phyloP scores from a whole-genome alignment of 1,140 invertebrate genomes.

The Penaeus vannamei region DNA sequence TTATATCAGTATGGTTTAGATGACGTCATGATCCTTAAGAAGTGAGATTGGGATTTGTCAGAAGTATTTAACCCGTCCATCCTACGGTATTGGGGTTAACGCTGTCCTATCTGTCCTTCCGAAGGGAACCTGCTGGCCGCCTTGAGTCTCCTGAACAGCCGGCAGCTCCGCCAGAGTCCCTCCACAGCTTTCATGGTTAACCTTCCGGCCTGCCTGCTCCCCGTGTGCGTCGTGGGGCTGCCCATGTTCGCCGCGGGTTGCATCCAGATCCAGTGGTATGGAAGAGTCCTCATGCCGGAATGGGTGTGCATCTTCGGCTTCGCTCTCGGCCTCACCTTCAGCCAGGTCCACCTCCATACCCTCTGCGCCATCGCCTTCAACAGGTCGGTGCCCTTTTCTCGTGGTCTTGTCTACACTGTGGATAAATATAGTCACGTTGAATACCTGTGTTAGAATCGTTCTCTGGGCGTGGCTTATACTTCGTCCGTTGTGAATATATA shows the following conservation, averaged over 20 bases:
- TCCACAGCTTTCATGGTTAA: constrained; percentile 65
- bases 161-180: constrained; percentile 36
- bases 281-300: constrained; percentile 5
- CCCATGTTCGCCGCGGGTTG: constrained; percentile 40
- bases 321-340: constrained; percentile 49
- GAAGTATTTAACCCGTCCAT: too few species aligned
- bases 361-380: constrained; percentile 62
- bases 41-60: too few species aligned
- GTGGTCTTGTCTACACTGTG: not conserved
- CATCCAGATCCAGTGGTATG: constrained; percentile 6
- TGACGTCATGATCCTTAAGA: too few species aligned
- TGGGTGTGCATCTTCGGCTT: not conserved
- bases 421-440: too few species aligned
- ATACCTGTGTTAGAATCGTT: too few species aligned
- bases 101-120: not conserved
- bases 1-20: too few species aligned
- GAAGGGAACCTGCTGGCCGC: constrained; percentile 60
- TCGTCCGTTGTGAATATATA: too few species aligned
- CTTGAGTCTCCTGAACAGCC: constrained; percentile 28
- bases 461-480: too few species aligned
- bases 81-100: not conserved
- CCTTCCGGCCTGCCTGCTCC: constrained; percentile 56
- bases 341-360: constrained; percentile 61
- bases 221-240: constrained; percentile 56
- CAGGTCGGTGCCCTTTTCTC: constrained; percentile 35